Percentiles rank a stretch among this genome's conserved stretches.
Evolutionary conservation across 1,140 invertebrate species (phyloP).

Genomic region (Saccostrea cuccullata): DNA sequence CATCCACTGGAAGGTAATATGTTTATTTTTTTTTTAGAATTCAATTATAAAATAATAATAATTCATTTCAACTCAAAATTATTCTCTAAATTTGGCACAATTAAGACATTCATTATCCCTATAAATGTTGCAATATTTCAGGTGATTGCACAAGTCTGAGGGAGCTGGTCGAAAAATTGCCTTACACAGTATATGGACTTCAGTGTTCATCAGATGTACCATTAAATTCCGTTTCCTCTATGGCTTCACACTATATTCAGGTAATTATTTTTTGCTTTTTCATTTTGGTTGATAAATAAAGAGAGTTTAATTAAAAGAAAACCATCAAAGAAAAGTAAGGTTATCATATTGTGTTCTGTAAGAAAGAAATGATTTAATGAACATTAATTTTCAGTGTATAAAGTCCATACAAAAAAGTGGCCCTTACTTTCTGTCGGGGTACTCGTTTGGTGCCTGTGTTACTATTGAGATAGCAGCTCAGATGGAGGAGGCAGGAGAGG

Average conservation of each 20-base stretch:
- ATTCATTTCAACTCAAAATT: too few species aligned
- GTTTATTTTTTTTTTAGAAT: neutral
- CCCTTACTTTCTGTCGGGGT: conserved; percentile 93
- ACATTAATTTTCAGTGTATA: conserved; percentile 81
- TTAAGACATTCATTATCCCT: conserved; percentile 79
- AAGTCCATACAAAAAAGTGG: conserved; percentile 87
- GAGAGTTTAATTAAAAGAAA: too few species aligned
- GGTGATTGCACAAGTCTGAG: conserved; percentile 43
- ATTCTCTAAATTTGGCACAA: too few species aligned
- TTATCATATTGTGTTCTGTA: too few species aligned
- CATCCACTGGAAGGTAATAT: conserved; percentile 95
- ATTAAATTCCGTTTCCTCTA: conserved; percentile 84
- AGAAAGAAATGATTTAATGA: neutral
- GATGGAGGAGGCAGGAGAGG: conserved; percentile 78
- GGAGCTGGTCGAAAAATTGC: conserved; percentile 29
- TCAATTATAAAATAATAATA: too few species aligned
- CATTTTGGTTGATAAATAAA: too few species aligned
- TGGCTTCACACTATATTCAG: conserved; percentile 89
- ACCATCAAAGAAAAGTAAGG: too few species aligned
- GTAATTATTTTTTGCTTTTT: conserved; percentile 69
- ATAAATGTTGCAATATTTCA: conserved; percentile 50
- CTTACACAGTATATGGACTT: conserved; percentile 89
- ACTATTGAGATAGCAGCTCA: conserved; percentile 97
- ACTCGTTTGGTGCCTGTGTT: conserved; percentile 95
- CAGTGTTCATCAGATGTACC: conserved; percentile 92